Percentiles rank a stretch among this genome's conserved stretches.
Evolutionary conservation across 2,113 vertebrate species (phyloP).

Genomic region (Malurus cyaneus): DNA sequence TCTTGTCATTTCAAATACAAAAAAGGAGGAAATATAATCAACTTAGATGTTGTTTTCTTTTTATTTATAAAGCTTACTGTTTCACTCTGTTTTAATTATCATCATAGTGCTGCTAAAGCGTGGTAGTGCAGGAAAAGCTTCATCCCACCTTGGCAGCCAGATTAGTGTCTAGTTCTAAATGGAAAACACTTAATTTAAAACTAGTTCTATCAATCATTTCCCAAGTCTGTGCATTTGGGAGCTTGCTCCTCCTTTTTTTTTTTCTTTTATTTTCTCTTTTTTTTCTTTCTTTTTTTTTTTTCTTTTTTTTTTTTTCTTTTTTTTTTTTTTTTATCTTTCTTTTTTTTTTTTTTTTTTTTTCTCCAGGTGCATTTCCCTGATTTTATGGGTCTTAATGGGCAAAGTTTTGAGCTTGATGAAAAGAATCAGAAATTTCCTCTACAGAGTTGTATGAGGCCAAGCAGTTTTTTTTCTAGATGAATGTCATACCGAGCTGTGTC

Average conservation of each 20-base stretch:
- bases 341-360: no score
- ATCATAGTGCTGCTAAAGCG: conserved; percentile 33
- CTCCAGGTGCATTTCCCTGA: not conserved
- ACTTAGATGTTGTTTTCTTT: conserved; percentile 19
- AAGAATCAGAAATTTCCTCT: not conserved
- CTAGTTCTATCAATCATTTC: not conserved
- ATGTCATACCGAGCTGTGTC: not conserved
- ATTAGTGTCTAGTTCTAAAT: not conserved
- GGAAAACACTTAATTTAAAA: not conserved
- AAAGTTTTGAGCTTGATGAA: not conserved
- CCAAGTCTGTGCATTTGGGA: not conserved
- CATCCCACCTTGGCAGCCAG: not conserved
- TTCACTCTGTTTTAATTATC: conserved; percentile 61
- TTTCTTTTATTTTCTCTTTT: no score
- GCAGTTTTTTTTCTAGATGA: not conserved
- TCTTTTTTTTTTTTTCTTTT: no score
- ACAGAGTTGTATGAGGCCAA: not conserved
- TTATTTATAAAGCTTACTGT: conserved; percentile 67
- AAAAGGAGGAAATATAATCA: conserved; percentile 63
- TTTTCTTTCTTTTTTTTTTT: no score
- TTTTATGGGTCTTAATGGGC: not conserved
- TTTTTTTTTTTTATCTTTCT: no score
- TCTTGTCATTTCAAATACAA: no score
- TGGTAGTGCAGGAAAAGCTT: not conserved
- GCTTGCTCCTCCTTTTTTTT: not conserved